Evolutionary conservation across 1,140 invertebrate species (phyloP), one percentile per base, ranked within the genome.

Genomic region (Halyomorpha halys): DNA sequence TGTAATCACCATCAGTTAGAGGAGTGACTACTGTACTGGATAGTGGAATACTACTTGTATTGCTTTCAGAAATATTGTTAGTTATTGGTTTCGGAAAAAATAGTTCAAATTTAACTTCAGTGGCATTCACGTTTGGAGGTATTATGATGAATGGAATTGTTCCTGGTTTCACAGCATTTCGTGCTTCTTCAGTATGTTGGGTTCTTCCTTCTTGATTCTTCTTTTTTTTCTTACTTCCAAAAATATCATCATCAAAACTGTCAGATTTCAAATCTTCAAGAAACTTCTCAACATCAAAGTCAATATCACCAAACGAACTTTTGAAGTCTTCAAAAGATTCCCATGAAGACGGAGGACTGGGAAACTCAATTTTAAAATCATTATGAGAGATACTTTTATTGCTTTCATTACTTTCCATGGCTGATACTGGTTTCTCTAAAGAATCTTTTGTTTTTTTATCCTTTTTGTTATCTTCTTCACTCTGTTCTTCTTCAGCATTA

Each of bases 291-390:
- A 56, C 18, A 56, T 56, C 53, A 25, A 56, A 56, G 23, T 56
- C 53, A 16, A 56, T 16, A 4, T 56, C 53, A 27, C 27, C 53
- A 56, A 23, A 56, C 1, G 18, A 16, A 25, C 18, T 11, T 25
- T 56, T 56, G 18, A 23, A 56, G 15, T 56, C 53, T 15, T 56
- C 53, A 56, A 56, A 56, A 27, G 53, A 23, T 15, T 56, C 53
- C 53, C 53, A 56, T 23, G 19, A 23, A 15, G 19, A 3, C 1
- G 80, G 53, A 6, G 53, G 53, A 15, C 15, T 23, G 15, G 53
- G 53, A 25, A 56, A 56, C 0, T 56, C 53, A 21, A 56, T 3
- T 25, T 56, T 56, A 25, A 56, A 56, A 15, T 56, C 53, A 16
- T 25, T 23, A 5, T 16, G 8, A 56, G 18, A 23, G 23, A 5